phyloP scores from a whole-genome alignment of 2,888 invertebrate genomes.

The Diaperis boleti region DNA sequence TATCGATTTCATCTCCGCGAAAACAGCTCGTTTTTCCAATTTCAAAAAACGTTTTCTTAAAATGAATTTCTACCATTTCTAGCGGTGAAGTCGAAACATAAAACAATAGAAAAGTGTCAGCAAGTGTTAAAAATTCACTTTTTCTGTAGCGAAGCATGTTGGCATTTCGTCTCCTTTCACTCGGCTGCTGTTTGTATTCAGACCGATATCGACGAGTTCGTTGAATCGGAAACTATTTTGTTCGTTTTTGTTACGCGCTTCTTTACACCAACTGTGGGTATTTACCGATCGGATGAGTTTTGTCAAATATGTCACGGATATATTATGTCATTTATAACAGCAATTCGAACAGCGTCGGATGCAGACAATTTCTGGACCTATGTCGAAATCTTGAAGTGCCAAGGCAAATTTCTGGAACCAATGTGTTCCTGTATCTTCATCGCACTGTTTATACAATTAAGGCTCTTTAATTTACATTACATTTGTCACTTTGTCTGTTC shows the following conservation, averaged over 20 bases:
- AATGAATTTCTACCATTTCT: neutral
- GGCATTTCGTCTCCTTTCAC: constrained; percentile 46
- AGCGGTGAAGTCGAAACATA: constrained; percentile 4
- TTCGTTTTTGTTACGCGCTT: constrained; percentile 46
- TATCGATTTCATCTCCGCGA: neutral
- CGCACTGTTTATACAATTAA: too few relatives aligned
- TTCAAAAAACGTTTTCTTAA: neutral
- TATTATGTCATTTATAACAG: too few relatives aligned
- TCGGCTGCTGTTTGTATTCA: constrained; percentile 42
- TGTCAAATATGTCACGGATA: constrained; percentile 27
- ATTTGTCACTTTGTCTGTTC: too few relatives aligned
- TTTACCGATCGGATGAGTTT: constrained; percentile 38
- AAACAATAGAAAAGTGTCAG: constrained; percentile 30
- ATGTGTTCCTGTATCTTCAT: too few relatives aligned
- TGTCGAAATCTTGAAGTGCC: too few relatives aligned
- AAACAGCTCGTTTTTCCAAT: constrained; percentile 5
- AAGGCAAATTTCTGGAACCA: too few relatives aligned
- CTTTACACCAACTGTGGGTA: constrained; percentile 42
- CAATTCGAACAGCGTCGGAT: too few relatives aligned
- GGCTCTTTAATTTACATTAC: too few relatives aligned
- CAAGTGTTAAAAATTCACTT: constrained; percentile 45
- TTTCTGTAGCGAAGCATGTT: constrained; percentile 46
- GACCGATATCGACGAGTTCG: constrained; percentile 42
- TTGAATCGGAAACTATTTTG: constrained; percentile 49
- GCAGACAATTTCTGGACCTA: too few relatives aligned